Evolutionary conservation across 2,113 vertebrate genomes (phyloP), one percentile per base, ranked within the genome.

Genomic region (Seriola dumerili): DNA sequence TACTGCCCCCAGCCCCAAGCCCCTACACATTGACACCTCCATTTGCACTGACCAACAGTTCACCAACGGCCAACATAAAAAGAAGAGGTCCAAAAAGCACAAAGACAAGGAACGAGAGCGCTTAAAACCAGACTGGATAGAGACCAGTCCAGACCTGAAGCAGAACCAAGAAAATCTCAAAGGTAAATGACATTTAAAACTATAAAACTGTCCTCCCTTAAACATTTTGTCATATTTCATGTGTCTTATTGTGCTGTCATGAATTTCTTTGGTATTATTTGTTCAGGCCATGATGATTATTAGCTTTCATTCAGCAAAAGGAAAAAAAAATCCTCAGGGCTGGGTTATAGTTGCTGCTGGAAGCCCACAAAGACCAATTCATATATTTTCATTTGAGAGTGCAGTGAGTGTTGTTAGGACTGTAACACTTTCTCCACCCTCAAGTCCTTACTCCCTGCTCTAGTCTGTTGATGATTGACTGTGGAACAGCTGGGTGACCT

Each of bases 21-120:
- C 79, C 62, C 78, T 86, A 19, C 83, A 84, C 75, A 88, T 76
- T 17, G 83, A 93, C 72, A 48, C 73, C 16, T 71, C 93, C 62
- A 75, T 85, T 61, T 92, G 92, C 89, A 83, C 88, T 40, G 93
- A 94, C 32, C 85, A 90, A 67, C 92, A 87, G 70, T 65, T 94
- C 25, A 58, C 77, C 61, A 94, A 90, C 5, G 80, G 88, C 78
- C 94, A 94, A 58, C 94, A 95, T 78, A 95, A 92, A 80, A 96
- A 93, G 93, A 95, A 95, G 80, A 94, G 86, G 85, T 94, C 94
- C 78, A 95, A 95, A 85, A 96, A 95, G 91, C 94, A 96, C 88
- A 96, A 96, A 92, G 95, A 95, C 62, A 94, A 92, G 67, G 94
- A 95, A 29, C 46, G 91, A 2, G 94, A 95, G 68, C 93, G 87